phyloP scores from a whole-genome alignment of 2,797 vertebrate species.

The Eulemur rubriventer region DNA sequence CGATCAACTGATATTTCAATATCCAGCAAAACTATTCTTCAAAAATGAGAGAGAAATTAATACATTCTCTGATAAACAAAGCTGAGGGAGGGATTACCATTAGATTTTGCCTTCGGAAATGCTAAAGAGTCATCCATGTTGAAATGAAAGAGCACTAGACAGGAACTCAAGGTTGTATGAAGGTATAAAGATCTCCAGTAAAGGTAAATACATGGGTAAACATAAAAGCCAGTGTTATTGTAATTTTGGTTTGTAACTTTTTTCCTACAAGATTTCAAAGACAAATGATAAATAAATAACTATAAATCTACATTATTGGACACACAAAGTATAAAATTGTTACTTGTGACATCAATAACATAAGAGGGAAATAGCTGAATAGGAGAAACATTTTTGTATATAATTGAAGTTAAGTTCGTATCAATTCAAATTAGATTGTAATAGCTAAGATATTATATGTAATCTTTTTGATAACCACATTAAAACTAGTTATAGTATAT shows the following conservation, averaged over 20 bases:
- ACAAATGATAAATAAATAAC: not conserved
- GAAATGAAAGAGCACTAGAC: not conserved
- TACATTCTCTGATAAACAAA: not conserved
- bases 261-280: not conserved
- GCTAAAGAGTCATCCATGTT: not conserved
- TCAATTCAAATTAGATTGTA: not conserved
- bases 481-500: not conserved
- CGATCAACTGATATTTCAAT: not conserved
- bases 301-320: not conserved
- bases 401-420: not conserved
- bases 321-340: not conserved
- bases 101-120: not conserved
- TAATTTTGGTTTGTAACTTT: not conserved
- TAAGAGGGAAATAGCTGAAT: not conserved
- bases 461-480: not conserved
- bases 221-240: too few species aligned
- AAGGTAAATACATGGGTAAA: not conserved
- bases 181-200: not conserved
- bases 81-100: not conserved
- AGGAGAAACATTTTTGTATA: not conserved
- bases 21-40: not conserved
- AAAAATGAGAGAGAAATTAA: not conserved
- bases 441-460: not conserved
- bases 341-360: not conserved
- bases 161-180: too few species aligned